Evolutionary conservation across 2,888 invertebrate genomes (phyloP).

Genomic region (Sesamia inferens): DNA sequence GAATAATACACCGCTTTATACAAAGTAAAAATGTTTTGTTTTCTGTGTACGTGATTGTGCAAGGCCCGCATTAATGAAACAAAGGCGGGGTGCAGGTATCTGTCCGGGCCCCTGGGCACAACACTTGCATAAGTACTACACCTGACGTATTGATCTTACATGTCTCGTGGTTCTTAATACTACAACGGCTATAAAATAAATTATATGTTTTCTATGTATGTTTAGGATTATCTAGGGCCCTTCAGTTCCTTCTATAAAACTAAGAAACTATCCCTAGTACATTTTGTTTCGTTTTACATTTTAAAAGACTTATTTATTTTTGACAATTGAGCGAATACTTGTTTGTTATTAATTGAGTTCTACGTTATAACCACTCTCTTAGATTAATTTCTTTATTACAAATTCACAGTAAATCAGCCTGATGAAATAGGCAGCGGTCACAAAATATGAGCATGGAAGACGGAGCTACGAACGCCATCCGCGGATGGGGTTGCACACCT

Average conservation of each 20-base stretch:
- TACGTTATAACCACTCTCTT: background rate
- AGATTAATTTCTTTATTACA: conserved; percentile 69
- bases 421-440: conserved; percentile 12
- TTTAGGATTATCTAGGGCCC: background rate
- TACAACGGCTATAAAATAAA: conserved; percentile 30
- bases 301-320: background rate
- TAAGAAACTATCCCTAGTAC: too few relatives aligned
- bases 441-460: conserved; percentile 75
- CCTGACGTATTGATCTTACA: conserved; percentile 78
- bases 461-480: conserved; percentile 73
- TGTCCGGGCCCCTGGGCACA: conserved; percentile 65
- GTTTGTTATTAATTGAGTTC: background rate
- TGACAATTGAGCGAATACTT: too few relatives aligned
- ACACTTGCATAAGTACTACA: conserved; percentile 70
- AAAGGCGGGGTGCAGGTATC: conserved; percentile 65
- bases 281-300: background rate
- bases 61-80: conserved; percentile 29
- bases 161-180: conserved; percentile 63
- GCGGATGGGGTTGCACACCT: conserved; percentile 86
- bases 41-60: conserved; percentile 11
- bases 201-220: conserved; percentile 23
- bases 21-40: conserved; percentile 11
- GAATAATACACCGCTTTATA: background rate
- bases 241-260: conserved; percentile 1
- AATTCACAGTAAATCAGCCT: conserved; percentile 58